Conservation (phyloP, 2,113 vertebrate genomes). For the Glaucidium brasilianum region DNA sequence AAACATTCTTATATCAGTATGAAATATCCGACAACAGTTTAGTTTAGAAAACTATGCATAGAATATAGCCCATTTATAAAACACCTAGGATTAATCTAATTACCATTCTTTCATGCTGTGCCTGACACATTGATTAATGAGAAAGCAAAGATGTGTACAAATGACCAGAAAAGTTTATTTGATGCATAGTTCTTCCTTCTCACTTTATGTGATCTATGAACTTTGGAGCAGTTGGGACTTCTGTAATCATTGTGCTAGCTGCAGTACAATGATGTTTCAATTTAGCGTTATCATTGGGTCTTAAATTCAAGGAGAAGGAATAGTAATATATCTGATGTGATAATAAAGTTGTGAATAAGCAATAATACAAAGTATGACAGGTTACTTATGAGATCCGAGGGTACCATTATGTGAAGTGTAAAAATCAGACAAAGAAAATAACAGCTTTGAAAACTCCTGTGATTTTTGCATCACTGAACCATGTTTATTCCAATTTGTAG, state of each 20-base stretch:
- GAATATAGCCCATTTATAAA: not conserved
- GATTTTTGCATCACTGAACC: not conserved
- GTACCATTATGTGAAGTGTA: not conserved
- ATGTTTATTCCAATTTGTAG: not conserved
- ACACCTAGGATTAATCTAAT: not conserved
- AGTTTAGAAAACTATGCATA: not conserved
- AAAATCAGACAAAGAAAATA: not conserved
- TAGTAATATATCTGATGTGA: not conserved
- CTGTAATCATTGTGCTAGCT: not conserved
- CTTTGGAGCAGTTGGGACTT: not conserved
- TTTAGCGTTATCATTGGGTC: not conserved
- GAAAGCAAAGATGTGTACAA: not conserved
- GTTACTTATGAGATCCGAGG: not conserved
- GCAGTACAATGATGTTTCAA: not conserved
- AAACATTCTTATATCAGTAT: not conserved
- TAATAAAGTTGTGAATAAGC: not conserved
- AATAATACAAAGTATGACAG: conserved; percentile 3
- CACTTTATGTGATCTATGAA: not conserved
- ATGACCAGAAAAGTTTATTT: not conserved
- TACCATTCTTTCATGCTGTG: not conserved
- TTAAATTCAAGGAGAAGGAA: not conserved
- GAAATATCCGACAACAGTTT: not conserved
- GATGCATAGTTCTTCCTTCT: not conserved
- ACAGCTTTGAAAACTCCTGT: not conserved
- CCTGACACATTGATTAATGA: not conserved